Percentiles rank a stretch among this genome's conserved stretches.
These are phyloP conservation scores for Leptothorax acervorum DNA, from an alignment of 2,888 invertebrate genomes.

Conservation along the genomic window DNA sequence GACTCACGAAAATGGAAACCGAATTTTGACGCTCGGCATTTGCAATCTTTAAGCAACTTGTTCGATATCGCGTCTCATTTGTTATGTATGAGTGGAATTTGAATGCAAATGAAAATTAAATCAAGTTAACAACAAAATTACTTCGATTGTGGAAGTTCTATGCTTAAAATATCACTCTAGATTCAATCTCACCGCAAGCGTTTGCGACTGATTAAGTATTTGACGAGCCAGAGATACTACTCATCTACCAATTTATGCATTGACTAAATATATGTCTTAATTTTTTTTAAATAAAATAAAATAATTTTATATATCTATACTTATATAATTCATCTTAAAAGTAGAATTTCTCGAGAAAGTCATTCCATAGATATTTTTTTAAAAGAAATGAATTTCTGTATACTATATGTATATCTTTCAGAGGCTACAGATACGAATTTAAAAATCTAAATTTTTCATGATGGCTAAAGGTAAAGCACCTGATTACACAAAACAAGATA, in stretches of 20 bases:
- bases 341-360: background rate
- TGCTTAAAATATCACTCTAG: background rate
- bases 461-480: too few species aligned
- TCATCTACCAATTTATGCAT: too few species aligned
- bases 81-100: background rate
- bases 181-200: background rate
- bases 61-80: background rate
- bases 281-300: too few species aligned
- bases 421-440: background rate
- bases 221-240: too few species aligned
- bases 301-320: background rate
- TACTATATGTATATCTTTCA: background rate
- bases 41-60: constrained; percentile 21
- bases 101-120: background rate
- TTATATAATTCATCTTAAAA: background rate
- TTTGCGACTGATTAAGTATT: too few species aligned
- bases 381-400: too few species aligned
- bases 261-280: too few species aligned
- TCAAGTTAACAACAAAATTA: background rate
- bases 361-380: background rate
- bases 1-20: constrained; percentile 42
- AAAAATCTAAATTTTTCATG: background rate
- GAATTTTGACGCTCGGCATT: constrained; percentile 47
- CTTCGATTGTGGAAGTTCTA: background rate
- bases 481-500: background rate